Base-by-base conservation (phyloP, 2,888 invertebrate genomes). In the Aspidapion aeneum region DNA sequence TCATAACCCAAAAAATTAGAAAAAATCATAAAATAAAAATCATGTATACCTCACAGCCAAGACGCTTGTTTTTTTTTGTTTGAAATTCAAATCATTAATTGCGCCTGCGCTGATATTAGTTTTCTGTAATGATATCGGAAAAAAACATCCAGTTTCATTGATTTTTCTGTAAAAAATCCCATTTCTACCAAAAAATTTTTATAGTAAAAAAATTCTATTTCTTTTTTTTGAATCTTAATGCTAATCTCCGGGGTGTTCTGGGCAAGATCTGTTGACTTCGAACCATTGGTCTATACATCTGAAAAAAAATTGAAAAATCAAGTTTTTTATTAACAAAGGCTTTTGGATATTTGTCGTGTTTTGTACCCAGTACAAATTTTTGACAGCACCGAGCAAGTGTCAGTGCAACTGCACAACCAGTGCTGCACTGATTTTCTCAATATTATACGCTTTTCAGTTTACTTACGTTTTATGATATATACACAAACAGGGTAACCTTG, bases 231-330 rank as follows among this genome's bases (percentile, higher is more conserved):
- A 12, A 35, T 35, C 52, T 18, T 22, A 52, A 60, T 63, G 82
- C 86, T 88, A 96, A 85, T 97, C 97, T 76, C 94, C 93, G 74
- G 98, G 98, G 85, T 98, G 98, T 83, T 98, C 98, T 61, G 98
- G 98, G 85, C 98, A 98, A 77, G 95, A 95, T 82, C 98, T 90
- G 86, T 98, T 98, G 80, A 96, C 93, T 83, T 96, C 94, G 85
- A 98, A 98, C 98, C 98, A 98, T 84, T 93, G 91, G 85, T 98
- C 98, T 85, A 98, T 98, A 86, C 98, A 98, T 82, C 96, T 98
- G 86, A 57, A 90, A 76, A 60, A 62, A 52, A 52, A n/a, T n/a
- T 9, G 17, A 17, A 52, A 52, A 35, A 35, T 35, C 12, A 35
- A n/a, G n/a, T n/a, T n/a, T n/a, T n/a, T n/a, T n/a, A n/a, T n/a